phyloP scores from a whole-genome alignment of 2,888 invertebrate species.

The Petrolisthes cinctipes region DNA sequence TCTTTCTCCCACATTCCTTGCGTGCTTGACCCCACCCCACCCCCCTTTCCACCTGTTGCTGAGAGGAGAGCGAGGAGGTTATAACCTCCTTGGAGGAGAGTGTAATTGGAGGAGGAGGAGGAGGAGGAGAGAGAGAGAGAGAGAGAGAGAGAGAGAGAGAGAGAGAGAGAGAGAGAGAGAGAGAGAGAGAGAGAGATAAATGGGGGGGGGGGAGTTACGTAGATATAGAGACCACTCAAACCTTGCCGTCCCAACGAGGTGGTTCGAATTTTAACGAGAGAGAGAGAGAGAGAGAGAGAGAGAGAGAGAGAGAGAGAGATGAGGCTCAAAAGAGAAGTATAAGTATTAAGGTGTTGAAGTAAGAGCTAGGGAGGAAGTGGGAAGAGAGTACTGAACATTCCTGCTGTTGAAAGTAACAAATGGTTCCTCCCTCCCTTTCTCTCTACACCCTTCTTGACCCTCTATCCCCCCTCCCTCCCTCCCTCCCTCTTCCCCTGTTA shows the following conservation, averaged over 20 bases:
- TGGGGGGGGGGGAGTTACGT: too few species aligned
- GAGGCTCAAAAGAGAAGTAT: not conserved
- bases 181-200: not conserved
- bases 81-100: not conserved
- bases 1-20: not conserved
- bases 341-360: not conserved
- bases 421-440: not conserved
- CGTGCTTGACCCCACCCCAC: not conserved
- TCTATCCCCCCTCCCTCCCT: not conserved
- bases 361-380: not conserved
- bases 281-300: not conserved
- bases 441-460: not conserved
- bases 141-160: not conserved
- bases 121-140: constrained; percentile 6
- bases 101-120: constrained; percentile 1
- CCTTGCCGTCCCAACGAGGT: too few species aligned
- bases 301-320: not conserved
- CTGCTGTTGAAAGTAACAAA: not conserved
- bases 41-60: not conserved
- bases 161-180: not conserved
- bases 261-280: not conserved
- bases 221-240: too few species aligned
- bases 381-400: not conserved
- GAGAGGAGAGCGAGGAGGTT: not conserved
- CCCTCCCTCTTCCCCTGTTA: not conserved